Evolutionary conservation across 2,888 invertebrate genomes (phyloP), one percentile per base, ranked within the genome.

Genomic region (Tetheella fluctuosa): DNA sequence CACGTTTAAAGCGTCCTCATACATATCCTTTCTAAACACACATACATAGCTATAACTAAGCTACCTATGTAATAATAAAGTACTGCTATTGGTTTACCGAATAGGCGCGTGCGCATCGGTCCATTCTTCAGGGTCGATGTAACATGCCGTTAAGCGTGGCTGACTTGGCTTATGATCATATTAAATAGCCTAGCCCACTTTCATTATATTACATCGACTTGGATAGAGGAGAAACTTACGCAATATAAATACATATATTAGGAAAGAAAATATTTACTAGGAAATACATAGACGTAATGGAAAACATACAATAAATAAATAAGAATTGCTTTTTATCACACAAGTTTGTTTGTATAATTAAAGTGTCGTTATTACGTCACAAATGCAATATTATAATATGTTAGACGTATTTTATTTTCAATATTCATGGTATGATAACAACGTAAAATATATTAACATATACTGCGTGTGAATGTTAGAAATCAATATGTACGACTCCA

Each of bases 41-140:
- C 39, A n/a, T 39, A 30, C 5, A 1, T 2, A 34, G 34, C 34
- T 34, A 34, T 34, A 30, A 8, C 30, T 25, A 25, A 42, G 17
- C 42, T 42, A 54, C 34, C 17, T 34, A 54, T 34, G 20, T 20
- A 17, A 30, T 34, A 34, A 37, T 15, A 34, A 68, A 64, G 64
- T 76, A 78, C 79, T 65, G 74, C 75, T 77, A 76, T 70, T 70
- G 66, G 74, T 76, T 70, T 65, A 76, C 86, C 82, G 80, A 79
- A 86, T 82, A 88, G 85, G 86, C 67, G 77, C 69, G 74, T 71
- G 72, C 74, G 75, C 79, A 80, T 78, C 76, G 17, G 13, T 70
- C 68, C 71, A 62, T 77, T 76, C 77, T 76, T 77, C 80, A 82
- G 79, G 81, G 85, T 80, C 83, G 81, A 83, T 74, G 79, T 79